Evolutionary conservation across 2,797 vertebrate species (phyloP).

Genomic region (Periophthalmus magnuspinnatus): DNA sequence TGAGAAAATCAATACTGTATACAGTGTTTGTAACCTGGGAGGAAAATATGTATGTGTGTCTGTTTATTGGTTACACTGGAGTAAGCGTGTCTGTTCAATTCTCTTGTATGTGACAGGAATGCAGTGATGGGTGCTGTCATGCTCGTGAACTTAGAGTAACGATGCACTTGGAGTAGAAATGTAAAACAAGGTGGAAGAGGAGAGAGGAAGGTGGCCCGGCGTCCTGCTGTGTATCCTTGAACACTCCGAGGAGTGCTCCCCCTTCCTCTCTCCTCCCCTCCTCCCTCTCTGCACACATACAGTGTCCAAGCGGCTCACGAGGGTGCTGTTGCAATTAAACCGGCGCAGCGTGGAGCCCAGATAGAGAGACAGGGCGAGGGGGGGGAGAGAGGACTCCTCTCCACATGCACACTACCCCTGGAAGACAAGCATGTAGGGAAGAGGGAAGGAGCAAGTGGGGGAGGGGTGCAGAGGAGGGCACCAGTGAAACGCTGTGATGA

Average conservation of each 20-base stretch:
- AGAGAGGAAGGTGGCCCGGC: conserved; percentile 64
- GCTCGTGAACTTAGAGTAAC: conserved; percentile 20
- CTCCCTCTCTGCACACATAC: conserved; percentile 30
- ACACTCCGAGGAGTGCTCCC: conserved; percentile 77
- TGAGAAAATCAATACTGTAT: neutral
- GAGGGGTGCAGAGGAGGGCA: conserved; percentile 28
- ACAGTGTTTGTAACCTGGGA: neutral
- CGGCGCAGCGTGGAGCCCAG: conserved; percentile 66
- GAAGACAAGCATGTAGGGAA: conserved; percentile 50
- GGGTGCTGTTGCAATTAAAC: conserved; percentile 83
- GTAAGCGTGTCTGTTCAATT: neutral
- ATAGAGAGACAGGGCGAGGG: conserved; percentile 57
- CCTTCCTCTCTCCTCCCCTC: conserved; percentile 35
- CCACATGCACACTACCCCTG: conserved; percentile 55
- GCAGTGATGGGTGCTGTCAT: conserved; percentile 12
- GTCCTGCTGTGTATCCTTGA: conserved; percentile 81
- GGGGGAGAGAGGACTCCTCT: conserved; percentile 48
- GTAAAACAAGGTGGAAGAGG: conserved; percentile 56
- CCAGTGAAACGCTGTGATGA: conserved; percentile 31
- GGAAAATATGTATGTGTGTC: neutral
- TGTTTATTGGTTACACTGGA: neutral
- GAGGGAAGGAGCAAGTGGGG: conserved; percentile 6
- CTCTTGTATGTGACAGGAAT: neutral
- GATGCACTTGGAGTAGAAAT: conserved; percentile 35
- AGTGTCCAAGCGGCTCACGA: conserved; percentile 64